A percentile compares a stretch with the other conserved stretches of the same genome.
phyloP scores from a whole-genome alignment of 2,113 vertebrate genomes.

The Saiga tatarica region DNA sequence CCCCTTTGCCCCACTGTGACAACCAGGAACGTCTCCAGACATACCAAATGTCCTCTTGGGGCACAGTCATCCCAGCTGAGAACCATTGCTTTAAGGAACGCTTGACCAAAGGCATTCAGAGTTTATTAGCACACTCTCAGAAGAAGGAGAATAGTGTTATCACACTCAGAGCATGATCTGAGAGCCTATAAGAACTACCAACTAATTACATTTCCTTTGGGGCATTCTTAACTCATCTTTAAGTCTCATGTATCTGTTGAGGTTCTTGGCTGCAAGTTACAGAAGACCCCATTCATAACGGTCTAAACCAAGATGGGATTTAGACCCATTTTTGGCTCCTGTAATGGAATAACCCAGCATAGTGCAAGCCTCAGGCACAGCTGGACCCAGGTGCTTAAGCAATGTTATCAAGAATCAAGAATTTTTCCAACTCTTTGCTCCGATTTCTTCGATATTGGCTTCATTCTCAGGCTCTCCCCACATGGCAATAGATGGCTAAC shows the following conservation, averaged over 20 bases:
- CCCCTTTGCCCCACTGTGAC: neutral
- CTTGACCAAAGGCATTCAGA: neutral
- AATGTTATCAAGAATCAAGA: neutral
- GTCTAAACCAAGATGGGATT: neutral
- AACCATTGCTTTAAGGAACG: neutral
- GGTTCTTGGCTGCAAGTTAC: neutral
- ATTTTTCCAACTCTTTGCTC: neutral
- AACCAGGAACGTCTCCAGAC: neutral
- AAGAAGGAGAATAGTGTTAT: neutral
- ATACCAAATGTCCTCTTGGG: neutral
- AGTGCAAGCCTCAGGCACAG: neutral
- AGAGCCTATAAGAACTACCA: neutral
- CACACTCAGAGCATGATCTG: neutral
- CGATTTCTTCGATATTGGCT: neutral
- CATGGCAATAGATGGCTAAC: neutral
- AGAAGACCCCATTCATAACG: neutral
- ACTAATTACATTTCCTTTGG: neutral
- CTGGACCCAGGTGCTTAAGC: conserved; percentile 14
- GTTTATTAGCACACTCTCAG: neutral
- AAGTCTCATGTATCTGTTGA: neutral
- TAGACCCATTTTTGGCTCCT: neutral
- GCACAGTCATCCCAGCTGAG: neutral
- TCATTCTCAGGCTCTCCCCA: neutral
- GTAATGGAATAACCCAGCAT: neutral
- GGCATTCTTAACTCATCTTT: neutral